Percentiles rank a stretch among this genome's conserved stretches.
These are phyloP conservation scores for Geococcyx californianus DNA, from an alignment of 2,113 vertebrate genomes.

Conservation along the genomic window DNA sequence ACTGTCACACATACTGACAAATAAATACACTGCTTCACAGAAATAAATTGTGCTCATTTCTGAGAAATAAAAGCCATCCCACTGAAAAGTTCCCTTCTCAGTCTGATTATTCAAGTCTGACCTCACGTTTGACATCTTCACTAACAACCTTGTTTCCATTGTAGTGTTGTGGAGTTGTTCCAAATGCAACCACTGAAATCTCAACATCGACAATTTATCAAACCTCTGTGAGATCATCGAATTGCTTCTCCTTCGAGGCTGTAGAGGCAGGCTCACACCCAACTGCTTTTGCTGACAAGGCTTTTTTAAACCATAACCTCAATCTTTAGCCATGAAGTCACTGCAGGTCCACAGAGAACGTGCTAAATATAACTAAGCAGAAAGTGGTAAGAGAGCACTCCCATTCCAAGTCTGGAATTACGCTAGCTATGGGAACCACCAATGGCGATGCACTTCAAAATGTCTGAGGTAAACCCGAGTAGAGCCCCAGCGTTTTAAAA, in stretches of 20 bases:
- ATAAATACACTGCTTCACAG: neutral
- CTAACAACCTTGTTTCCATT: neutral
- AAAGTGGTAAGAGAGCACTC: neutral
- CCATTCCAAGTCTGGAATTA: neutral
- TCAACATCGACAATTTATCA: neutral
- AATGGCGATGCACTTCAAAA: neutral
- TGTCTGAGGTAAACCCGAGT: neutral
- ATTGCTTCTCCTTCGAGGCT: neutral
- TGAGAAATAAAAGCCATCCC: neutral
- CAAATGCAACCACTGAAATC: neutral
- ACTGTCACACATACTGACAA: neutral
- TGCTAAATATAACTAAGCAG: neutral
- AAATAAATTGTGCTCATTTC: neutral
- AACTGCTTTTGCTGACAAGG: neutral
- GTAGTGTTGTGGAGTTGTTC: constrained; percentile 33
- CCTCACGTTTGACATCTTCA: neutral
- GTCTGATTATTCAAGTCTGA: neutral
- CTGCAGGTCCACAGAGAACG: neutral
- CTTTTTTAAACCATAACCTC: neutral
- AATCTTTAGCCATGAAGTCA: neutral
- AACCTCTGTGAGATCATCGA: neutral
- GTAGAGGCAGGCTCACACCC: neutral
- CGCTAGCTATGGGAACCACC: neutral
- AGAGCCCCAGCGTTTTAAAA: neutral
- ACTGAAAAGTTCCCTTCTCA: neutral